A percentile compares a stretch with the other conserved stretches of the same genome.
Conservation (phyloP, 2,797 vertebrate species). For the Neosilurus mollespiculum region DNA sequence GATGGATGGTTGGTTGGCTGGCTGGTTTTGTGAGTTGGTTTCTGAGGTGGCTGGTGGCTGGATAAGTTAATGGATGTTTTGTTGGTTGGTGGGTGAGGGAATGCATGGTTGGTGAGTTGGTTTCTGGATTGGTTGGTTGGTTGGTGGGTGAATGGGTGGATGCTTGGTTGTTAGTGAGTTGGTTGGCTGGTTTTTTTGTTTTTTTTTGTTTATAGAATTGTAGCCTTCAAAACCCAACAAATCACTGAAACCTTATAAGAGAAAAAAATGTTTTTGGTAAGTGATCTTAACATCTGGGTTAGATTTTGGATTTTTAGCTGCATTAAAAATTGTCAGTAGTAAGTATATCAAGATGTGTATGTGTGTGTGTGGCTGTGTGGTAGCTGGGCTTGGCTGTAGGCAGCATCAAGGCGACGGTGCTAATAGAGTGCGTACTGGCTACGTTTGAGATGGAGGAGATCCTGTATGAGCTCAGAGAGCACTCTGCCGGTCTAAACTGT, state of each 20-base stretch:
- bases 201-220: no score
- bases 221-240: not conserved
- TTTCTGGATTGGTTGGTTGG: no score
- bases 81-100: no score
- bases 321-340: not conserved
- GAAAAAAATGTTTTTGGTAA: not conserved
- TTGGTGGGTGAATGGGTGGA: no score
- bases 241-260: not conserved
- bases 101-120: no score
- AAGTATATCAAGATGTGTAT: not conserved
- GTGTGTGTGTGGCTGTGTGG: conserved; percentile 40
- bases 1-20: no score
- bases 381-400: conserved; percentile 74
- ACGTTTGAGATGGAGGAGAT: conserved; percentile 85
- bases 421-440: conserved; percentile 80
- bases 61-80: no score
- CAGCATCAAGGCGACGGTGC: conserved; percentile 77
- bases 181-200: no score
- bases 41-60: no score
- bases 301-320: not conserved
- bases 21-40: no score
- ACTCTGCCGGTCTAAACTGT: conserved; percentile 82
- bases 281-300: not conserved
- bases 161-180: no score
- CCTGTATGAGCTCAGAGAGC: conserved; percentile 75